Conservation (phyloP, 2,113 vertebrate genomes). For the Stigmatopora nigra region DNA sequence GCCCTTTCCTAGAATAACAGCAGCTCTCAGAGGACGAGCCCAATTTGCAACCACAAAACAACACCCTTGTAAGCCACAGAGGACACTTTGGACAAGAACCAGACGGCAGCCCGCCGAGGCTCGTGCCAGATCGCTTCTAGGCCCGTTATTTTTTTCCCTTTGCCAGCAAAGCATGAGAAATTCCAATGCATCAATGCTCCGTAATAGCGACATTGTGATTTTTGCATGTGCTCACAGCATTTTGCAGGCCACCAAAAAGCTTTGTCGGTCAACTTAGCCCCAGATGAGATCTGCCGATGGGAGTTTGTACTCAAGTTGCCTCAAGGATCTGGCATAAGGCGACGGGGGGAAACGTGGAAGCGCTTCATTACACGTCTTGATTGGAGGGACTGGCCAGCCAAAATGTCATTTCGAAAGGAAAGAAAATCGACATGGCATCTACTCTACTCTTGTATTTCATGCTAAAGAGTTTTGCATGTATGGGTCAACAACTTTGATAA, state of each 20-base stretch:
- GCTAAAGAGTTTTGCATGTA: not conserved
- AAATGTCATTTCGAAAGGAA: conserved; percentile 5
- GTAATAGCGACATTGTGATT: conserved; percentile 22
- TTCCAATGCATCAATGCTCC: not conserved
- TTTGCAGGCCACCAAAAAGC: conserved; percentile 7
- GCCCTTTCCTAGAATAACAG: conserved; percentile 63
- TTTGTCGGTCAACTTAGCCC: conserved; percentile 22
- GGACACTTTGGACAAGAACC: conserved; percentile 54
- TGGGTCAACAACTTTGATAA: not conserved
- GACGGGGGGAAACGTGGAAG: conserved; percentile 8
- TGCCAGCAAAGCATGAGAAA: not conserved
- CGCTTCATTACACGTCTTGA: conserved; percentile 35
- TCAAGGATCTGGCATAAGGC: conserved; percentile 10
- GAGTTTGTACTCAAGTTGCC: conserved; percentile 12
- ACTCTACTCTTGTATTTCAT: conserved; percentile 5
- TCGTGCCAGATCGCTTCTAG: not conserved
- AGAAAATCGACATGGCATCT: conserved; percentile 1
- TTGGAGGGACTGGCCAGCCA: conserved; percentile 8
- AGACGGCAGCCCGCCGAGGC: conserved; percentile 4
- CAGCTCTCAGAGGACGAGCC: conserved; percentile 54
- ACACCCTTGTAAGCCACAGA: conserved; percentile 53
- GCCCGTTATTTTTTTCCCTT: not conserved
- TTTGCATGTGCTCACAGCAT: conserved; percentile 12
- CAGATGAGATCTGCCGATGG: conserved; percentile 42
- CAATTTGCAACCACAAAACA: conserved; percentile 67